These are phyloP conservation scores for Herpailurus yagouaroundi DNA, from an alignment of 2,113 vertebrate species.

Conservation along the genomic window DNA sequence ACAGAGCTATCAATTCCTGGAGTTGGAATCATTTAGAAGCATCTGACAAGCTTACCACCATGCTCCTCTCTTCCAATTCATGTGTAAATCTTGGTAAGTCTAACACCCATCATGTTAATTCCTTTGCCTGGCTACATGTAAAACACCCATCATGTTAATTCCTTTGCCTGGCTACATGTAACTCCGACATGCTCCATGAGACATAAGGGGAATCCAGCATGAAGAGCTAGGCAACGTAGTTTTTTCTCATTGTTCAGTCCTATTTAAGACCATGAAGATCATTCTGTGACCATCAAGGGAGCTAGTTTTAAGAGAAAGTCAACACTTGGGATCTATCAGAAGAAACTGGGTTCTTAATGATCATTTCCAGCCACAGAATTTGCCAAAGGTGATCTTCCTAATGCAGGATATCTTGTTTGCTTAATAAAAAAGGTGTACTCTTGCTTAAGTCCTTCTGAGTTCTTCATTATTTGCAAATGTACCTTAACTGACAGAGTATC, in stretches of 20 bases:
- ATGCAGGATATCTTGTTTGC: neutral
- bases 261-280: neutral
- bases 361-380: neutral
- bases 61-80: neutral
- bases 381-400: neutral
- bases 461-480: neutral
- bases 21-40: neutral
- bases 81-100: neutral
- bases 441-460: neutral
- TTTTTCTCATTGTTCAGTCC: neutral
- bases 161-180: neutral
- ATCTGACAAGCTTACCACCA: neutral
- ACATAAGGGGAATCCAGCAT: neutral
- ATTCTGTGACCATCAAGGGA: neutral
- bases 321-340: neutral
- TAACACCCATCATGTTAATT: neutral
- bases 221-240: neutral
- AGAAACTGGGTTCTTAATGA: constrained; percentile 7
- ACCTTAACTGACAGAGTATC: neutral
- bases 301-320: neutral
- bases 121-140: neutral
- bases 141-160: neutral
- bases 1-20: neutral
- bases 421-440: neutral
- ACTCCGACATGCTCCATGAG: neutral